Conservation (phyloP, 2,113 vertebrate species). For the Acrocephalus kingi region DNA sequence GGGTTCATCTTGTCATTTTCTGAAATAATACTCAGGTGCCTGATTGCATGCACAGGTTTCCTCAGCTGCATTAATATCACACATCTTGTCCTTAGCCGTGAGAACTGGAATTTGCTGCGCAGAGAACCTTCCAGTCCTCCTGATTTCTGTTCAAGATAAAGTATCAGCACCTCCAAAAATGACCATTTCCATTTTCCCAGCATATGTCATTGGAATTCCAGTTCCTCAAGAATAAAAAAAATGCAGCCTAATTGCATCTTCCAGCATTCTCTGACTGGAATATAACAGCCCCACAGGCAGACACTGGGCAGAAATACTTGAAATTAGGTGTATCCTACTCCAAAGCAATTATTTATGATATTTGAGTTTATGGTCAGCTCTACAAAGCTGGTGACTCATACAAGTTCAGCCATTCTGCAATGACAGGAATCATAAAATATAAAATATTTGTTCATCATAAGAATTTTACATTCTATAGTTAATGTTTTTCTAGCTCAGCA, state of each 20-base stretch:
- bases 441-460: slow-evolving; percentile 20
- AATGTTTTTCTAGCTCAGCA: slow-evolving; percentile 14
- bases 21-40: background rate
- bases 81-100: background rate
- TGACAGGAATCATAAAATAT: slow-evolving; percentile 8
- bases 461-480: slow-evolving; percentile 26
- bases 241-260: background rate
- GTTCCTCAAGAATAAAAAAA: background rate
- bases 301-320: background rate
- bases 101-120: background rate
- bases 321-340: background rate
- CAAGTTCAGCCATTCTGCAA: background rate
- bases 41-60: background rate
- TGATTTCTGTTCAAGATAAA: background rate
- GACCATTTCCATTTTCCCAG: background rate
- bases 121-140: background rate
- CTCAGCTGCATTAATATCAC: background rate
- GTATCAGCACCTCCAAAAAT: background rate
- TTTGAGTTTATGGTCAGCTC: background rate
- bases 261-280: background rate
- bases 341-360: background rate
- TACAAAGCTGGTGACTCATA: background rate
- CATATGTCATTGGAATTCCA: background rate
- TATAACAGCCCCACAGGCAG: background rate
- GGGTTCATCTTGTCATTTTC: background rate